phyloP scores from a whole-genome alignment of 2,888 invertebrate species.

The Cancer borealis region DNA sequence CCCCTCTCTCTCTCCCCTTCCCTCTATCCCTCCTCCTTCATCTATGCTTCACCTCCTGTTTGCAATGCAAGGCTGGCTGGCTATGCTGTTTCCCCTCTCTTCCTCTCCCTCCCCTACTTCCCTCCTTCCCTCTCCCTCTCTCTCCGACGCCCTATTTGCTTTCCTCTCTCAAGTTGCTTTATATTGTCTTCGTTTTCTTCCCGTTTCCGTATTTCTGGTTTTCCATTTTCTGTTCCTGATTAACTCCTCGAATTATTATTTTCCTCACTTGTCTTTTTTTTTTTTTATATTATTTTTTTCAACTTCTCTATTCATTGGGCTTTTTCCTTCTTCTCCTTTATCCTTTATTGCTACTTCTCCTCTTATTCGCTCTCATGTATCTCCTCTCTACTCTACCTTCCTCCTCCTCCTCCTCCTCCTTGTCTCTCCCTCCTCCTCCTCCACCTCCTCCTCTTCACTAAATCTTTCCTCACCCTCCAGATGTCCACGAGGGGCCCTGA shows the following conservation, averaged over 20 bases:
- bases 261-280: background rate
- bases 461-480: constrained; percentile 37
- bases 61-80: constrained; percentile 36
- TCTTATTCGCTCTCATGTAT: background rate
- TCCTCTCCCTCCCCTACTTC: background rate
- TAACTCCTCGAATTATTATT: background rate
- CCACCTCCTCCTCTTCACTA: background rate
- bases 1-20: background rate
- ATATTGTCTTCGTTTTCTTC: background rate
- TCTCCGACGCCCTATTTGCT: background rate
- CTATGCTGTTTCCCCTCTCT: constrained; percentile 5
- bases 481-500: constrained; percentile 34
- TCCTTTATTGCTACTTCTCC: background rate
- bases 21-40: constrained; percentile 25
- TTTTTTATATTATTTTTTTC: background rate
- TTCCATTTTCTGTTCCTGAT: background rate
- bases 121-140: background rate
- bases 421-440: background rate
- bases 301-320: background rate
- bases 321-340: background rate
- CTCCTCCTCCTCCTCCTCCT: background rate
- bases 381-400: background rate
- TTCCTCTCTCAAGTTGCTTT: background rate
- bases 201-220: background rate
- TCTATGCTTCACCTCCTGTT: constrained; percentile 46